Evolutionary conservation across 2,888 invertebrate genomes (phyloP), one percentile per base, ranked within the genome.

Genomic region (Temnothorax ravouxi): DNA sequence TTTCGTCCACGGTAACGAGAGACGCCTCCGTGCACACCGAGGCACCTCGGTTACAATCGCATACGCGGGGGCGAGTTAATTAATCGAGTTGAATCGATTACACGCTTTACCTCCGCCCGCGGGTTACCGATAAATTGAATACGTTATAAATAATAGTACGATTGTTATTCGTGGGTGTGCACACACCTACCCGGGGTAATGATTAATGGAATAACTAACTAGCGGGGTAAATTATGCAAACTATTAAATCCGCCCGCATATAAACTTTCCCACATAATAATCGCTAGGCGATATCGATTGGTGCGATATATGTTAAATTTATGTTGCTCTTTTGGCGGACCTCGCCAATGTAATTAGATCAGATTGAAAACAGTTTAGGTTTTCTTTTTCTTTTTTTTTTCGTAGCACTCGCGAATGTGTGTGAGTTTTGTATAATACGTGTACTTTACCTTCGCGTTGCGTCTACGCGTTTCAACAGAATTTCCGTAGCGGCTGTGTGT

Each of bases 131-230:
- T 87, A 85, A 84, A 86, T 86, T 83, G 88, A 87, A 84, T 81
- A 82, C 77, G 88, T 88, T 88, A 89, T 89, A 91, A 91, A 91
- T 88, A 89, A 88, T 85, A 82, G 77, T 87, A 79, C 86, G 84
- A 87, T 90, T 90, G 88, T 90, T 89, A 90, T 90, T 89, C 91
- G 89, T 75, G 86, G 86, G 83, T 85, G 82, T 84, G 81, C 81
- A 84, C 79, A 79, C 79, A 80, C 59, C 79, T 80, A 74, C 69
- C 61, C 67, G 84, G 79, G 76, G 75, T 76, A 75, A 85, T 88
- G 89, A 90, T 90, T 90, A 89, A 90, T 90, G 86, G 91, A 89
- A 89, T 87, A 90, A 89, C 91, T 87, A 90, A 89, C 86, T 84
- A 84, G 79, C 87, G 85, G 47, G 85, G 84, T 88, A 85, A 90